These are phyloP conservation scores for Arvicanthis niloticus DNA, from an alignment of 2,113 vertebrate genomes.

Conservation along the genomic window DNA sequence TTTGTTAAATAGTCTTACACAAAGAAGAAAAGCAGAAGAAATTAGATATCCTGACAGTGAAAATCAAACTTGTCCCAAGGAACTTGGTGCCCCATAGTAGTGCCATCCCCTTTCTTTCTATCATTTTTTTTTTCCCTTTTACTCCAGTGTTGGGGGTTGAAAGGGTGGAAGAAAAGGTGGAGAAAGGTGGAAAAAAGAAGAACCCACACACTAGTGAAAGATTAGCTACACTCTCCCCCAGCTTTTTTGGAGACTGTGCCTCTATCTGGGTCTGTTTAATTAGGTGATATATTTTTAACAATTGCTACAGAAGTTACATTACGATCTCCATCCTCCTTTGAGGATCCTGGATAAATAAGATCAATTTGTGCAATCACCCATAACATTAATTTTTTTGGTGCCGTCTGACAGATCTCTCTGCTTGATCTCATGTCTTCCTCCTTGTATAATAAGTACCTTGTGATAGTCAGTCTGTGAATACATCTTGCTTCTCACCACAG, in stretches of 20 bases:
- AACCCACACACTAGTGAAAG: too few relatives aligned
- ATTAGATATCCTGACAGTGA: too few relatives aligned
- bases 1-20: too few relatives aligned
- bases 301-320: background rate
- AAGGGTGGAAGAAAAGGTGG: background rate
- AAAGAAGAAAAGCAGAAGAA: too few relatives aligned
- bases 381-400: background rate
- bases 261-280: background rate
- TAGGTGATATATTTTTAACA: background rate
- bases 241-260: too few relatives aligned
- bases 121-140: too few relatives aligned
- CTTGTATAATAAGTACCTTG: background rate
- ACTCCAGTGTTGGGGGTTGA: too few relatives aligned
- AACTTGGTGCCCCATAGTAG: too few relatives aligned
- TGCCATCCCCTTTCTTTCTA: too few relatives aligned
- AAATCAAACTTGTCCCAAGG: too few relatives aligned
- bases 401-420: background rate
- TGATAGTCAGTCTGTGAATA: background rate
- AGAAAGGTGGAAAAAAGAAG: background rate
- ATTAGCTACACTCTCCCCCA: too few relatives aligned
- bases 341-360: background rate
- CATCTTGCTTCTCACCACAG: background rate
- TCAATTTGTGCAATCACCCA: background rate
- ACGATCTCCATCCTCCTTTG: background rate
- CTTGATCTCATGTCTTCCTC: background rate